Evolutionary conservation across 92 coral and sea anemone genomes (phyloP), one percentile per base, ranked within the genome.

Genomic region (Nematostella vectensis): DNA sequence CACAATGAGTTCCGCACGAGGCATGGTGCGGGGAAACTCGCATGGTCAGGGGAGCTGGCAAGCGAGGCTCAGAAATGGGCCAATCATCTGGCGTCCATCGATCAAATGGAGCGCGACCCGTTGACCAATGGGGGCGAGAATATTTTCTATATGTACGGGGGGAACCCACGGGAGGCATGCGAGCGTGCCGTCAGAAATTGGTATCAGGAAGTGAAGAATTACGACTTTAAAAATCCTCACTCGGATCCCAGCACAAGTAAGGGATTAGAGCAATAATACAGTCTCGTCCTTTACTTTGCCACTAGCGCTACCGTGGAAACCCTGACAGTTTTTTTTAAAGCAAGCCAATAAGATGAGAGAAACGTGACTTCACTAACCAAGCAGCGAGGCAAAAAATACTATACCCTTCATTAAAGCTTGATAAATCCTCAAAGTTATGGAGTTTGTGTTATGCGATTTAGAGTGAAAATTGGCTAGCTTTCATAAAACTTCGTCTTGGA

Each of bases 21-120:
- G 1, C 87, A 85, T 49, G 80, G 76, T 21, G 79, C 75, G 29
- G 79, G 80, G 11, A 61, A 77, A 23, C 67, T 85, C 3, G 43
- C 25, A 50, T 85, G 94, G 94, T 79, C 87, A 69, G 48, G 64
- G 42, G 77, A 72, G 27, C 67, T 80, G 29, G 88, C 94, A 11
- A 74, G 67, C 1, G 54, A 59, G 29, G 94, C 94, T 27, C 94
- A 85, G 60, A 80, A 70, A 59, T 85, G 94, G 94, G 94, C 94
- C 74, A 68, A 85, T 61, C 94, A 85, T 55, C 82, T 85, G 33
- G 94, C 94, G 62, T 77, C 83, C 28, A 85, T 85, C 42, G 94
- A 85, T 43, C 83, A 85, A 52, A 83, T 85, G 74, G 89, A 85
- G 43, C 82, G 83, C 28, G 94, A 85, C 52, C 55, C 80, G 10